Evolutionary conservation across 2,888 invertebrate genomes (phyloP), one percentile per base, ranked within the genome.

Genomic region (Atethmia centrago): DNA sequence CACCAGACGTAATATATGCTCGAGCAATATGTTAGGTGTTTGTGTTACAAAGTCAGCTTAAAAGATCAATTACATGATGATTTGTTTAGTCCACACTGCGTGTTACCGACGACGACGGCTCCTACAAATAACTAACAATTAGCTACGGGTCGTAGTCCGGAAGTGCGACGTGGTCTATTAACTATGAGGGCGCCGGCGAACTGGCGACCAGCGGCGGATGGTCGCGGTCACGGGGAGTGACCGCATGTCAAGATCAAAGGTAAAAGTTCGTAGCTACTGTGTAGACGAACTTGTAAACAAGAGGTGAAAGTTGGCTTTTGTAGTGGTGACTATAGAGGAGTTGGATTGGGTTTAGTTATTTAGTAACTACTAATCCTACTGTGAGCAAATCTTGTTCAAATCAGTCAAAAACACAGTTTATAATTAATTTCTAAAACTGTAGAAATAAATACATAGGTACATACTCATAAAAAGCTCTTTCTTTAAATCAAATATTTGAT

Each of bases 161-260:
- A 82, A 82, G 67, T 59, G 55, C 64, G 71, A 64, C 78, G 67
- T 59, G 78, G 8, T 82, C 82, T 71, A 68, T 55, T 64, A 58
- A 55, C 25, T 62, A 55, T 55, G 70, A 69, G 55, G 63, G 62
- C 45, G 67, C 19, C 21, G 12, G 10, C 14, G 8, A 71, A 59
- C 80, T 31, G 42, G 53, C 47, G 16, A 5, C 28, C 56, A n/a
- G 51, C 47, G 53, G 3, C 49, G 74, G 53, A 7, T 12, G 66
- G 49, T n/a, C 36, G 63, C 77, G 81, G 65, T 74, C 81, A 62
- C 51, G 65, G 82, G 5, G 8, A 49, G 10, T 2, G 10, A 25
- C 42, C 42, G 40, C 49, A 55, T 47, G 82, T 77, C 80, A 78
- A 82, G 80, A 65, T 71, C 78, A 71, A 68, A 82, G 63, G 36